Evolutionary conservation across 1,140 invertebrate species (phyloP), one percentile per base, ranked within the genome.

Genomic region (Leptoteleia sp.): DNA sequence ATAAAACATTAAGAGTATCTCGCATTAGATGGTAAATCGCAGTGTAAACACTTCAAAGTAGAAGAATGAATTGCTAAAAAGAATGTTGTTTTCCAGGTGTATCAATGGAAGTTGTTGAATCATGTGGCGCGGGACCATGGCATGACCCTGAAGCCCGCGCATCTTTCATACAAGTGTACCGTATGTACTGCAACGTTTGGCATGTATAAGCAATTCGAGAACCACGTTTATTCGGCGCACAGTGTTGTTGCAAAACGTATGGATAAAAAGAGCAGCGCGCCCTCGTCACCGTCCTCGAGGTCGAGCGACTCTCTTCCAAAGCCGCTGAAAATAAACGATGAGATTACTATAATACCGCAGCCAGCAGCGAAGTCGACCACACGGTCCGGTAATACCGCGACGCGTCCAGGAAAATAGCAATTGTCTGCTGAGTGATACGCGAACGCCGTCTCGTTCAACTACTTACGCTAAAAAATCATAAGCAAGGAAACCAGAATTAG

Each of bases 191-290:
- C 96, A 38, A 97, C 96, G 6, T 97, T 97, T 83, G 95, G 95
- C 64, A 96, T 97, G 94, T 98, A 98, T 90, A 96, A 96, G 89
- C 94, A 96, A 81, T 98, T 98, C 82, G 96, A 97, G 84, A 97
- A 95, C 87, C 96, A 98, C 85, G 96, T 98, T 1, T 97, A 97
- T 82, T 96, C 95, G 3, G 96, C 96, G 3, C 96, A 98, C 81
- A 96, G 95, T 86, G 94, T 95, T 4, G 94, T 95, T 4, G 94
- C 94, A 9, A 95, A 95, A 81, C 91, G 94, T 48, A 94, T 94
- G 91, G 94, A 95, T 81, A 94, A 94, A 84, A 95, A 94, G 83
- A 92, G 92, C 33, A 75, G 67, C 45, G 83, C 90, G 38, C 90
- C 86, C 42, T 83, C 89, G 16, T 85, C 88, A 11, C 83, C 90